Evolutionary conservation across 1,140 invertebrate species (phyloP), one percentile per base, ranked within the genome.

Genomic region (Bradysia coprophila): DNA sequence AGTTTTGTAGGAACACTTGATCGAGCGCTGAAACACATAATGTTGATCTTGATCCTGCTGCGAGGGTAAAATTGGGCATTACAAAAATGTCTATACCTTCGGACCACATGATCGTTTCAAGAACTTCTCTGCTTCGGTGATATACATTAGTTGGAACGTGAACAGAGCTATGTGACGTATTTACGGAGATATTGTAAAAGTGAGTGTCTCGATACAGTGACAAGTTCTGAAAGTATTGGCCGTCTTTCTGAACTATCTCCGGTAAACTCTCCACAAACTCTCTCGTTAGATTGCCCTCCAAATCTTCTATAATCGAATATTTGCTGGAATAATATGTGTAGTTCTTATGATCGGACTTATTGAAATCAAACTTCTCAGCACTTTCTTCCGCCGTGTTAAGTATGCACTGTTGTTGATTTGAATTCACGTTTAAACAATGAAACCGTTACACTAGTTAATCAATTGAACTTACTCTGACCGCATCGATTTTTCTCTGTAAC

Each of bases 91-190:
- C n/a, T n/a, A n/a, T n/a, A n/a, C n/a, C n/a, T n/a, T n/a, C n/a
- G n/a, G n/a, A n/a, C n/a, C 5, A 41, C 4, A 41, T 18, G 41
- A 34, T 34, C 42, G 42, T 11, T 22, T 32, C 34, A 42, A n/a
- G 16, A 11, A 31, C 31, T 38, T 34, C 61, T 57, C 65, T 67
- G 85, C 81, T 72, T 72, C 67, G 65, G 59, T 93, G 88, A 62
- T 77, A 95, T 16, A 96, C 82, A 67, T 92, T 93, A 2, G 88
- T 89, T 1, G 93, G 91, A 10, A 96, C 81, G 59, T 97, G 91
- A 21, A 96, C 81, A 31, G 89, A 81, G 53, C 88, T 92, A 43
- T 74, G 68, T 42, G 66, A 76, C 5, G 78, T 81, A 57, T 92
- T 92, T 5, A 94, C 81, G 1, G 72, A 69, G 32, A 88, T 76